Conservation (phyloP, 1,140 invertebrate species). For the Patella vulgata region DNA sequence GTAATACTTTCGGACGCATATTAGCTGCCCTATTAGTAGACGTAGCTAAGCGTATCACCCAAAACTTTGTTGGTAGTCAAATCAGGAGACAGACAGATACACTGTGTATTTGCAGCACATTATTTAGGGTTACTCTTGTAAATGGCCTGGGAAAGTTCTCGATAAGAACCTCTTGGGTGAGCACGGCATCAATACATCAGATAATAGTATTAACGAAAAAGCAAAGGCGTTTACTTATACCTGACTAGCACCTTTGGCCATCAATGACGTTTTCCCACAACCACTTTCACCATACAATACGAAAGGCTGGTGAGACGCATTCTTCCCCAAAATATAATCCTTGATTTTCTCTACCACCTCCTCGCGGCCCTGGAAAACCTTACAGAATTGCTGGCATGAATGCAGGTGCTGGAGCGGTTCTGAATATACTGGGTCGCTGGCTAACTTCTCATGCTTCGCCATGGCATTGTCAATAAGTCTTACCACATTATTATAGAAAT, state of each 20-base stretch:
- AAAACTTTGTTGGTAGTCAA: too few relatives aligned
- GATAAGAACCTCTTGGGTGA: too few relatives aligned
- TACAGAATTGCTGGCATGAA: slow-evolving; percentile 95
- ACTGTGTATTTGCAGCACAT: too few relatives aligned
- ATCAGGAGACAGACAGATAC: too few relatives aligned
- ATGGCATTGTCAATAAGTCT: slow-evolving; percentile 72
- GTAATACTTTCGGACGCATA: too few relatives aligned
- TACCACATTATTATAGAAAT: slow-evolving; percentile 92
- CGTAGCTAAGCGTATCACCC: too few relatives aligned
- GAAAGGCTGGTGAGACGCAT: slow-evolving; percentile 82
- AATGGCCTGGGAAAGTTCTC: too few relatives aligned
- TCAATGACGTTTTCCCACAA: slow-evolving; percentile 95
- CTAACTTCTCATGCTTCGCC: slow-evolving; percentile 69
- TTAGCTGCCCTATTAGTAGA: too few relatives aligned
- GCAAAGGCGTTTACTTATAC: too few relatives aligned
- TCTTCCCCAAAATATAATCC: slow-evolving; percentile 83
- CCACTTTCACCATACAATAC: slow-evolving; percentile 96
- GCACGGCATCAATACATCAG: too few relatives aligned
- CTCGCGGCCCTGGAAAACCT: slow-evolving; percentile 94
- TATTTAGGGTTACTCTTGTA: too few relatives aligned
- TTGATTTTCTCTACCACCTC: slow-evolving; percentile 85
- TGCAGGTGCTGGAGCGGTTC: slow-evolving; percentile 97
- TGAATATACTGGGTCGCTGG: slow-evolving; percentile 70
- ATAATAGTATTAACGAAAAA: too few relatives aligned
- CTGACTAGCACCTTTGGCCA: slow-evolving; percentile 91